Evolutionary conservation across 53 echinoderm and acorn worm genomes (phyloP), one percentile per base, ranked within the genome.

Genomic region (Echinometra lucunter): DNA sequence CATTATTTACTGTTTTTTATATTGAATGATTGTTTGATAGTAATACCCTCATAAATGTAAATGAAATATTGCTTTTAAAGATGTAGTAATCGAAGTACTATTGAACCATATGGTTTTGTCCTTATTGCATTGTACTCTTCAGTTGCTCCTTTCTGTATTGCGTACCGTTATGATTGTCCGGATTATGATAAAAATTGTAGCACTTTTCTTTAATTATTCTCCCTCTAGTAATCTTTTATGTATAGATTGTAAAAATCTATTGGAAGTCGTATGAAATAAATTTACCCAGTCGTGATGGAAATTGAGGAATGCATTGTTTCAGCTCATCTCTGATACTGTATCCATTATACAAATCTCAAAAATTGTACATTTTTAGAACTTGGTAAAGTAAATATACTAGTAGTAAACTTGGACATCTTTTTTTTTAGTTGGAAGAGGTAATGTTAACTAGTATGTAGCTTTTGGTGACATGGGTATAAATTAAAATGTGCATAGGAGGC

Each of bases 201-300:
- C 88, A 55, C 0, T 40, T 35, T 60, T 60, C 1, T 37, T 40
- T 89, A 60, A 2, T n/a, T n/a, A n/a, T 89, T 13, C 35, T 60
- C 60, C 42, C 21, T 89, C 35, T 60, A 58, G 49, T 88, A 49
- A 88, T 88, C 21, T 58, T 58, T 12, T 23, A 37, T 89, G 60
- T 89, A 49, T 85, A 89, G 89, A 89, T 18, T 89, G 35, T 58
- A 60, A 58, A 89, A 19, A 19, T 57, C 37, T 60, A 58, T 85
- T 89, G n/a, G 45, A 58, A 58, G 28, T 89, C 60, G 83, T 82
- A 60, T 89, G 63, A 60, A 89, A 89, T 89, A 60, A 89, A 89
- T 28, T 55, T 89, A 38, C 89, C 40, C 89, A 89, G 89, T 58
- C 60, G 34, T 58, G 45, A 30, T 88, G n/a, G 88, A 89, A 89